Percentiles rank a stretch among this genome's conserved stretches.
Evolutionary conservation across 92 coral and sea anemone genomes (phyloP).

Genomic region (Epizoanthus illoricatus): DNA sequence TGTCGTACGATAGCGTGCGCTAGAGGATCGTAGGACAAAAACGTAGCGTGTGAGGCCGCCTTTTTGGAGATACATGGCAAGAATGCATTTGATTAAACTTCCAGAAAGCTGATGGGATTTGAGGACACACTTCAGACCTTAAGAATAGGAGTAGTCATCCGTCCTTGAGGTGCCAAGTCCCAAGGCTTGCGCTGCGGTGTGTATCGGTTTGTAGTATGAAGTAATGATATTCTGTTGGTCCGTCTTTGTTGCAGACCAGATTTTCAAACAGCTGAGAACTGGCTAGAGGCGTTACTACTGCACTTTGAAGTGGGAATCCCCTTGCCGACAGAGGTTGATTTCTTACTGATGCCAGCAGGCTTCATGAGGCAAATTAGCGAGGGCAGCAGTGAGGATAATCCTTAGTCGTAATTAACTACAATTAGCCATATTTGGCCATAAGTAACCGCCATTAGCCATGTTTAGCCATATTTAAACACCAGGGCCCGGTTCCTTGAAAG

Average conservation of each 20-base stretch:
- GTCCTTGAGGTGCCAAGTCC: no score
- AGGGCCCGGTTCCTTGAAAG: no score
- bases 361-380: slow-evolving; percentile 53
- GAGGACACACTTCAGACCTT: no score
- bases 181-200: no score
- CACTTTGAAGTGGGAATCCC: slow-evolving; percentile 92
- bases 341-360: slow-evolving; percentile 63
- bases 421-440: neutral
- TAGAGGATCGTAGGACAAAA: no score
- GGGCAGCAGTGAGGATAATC: slow-evolving; percentile 17
- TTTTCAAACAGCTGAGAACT: slow-evolving; percentile 70
- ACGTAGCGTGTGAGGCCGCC: no score
- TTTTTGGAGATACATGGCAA: neutral
- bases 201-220: no score
- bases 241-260: slow-evolving; percentile 63
- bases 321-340: slow-evolving; percentile 74
- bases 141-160: no score
- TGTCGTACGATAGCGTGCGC: no score
- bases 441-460: neutral
- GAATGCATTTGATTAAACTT: neutral
- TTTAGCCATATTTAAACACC: neutral
- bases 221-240: neutral
- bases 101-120: no score
- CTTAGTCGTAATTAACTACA: neutral
- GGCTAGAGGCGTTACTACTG: slow-evolving; percentile 89